Conservation (phyloP, 1,140 invertebrate species). For the Micrasema longulum region DNA sequence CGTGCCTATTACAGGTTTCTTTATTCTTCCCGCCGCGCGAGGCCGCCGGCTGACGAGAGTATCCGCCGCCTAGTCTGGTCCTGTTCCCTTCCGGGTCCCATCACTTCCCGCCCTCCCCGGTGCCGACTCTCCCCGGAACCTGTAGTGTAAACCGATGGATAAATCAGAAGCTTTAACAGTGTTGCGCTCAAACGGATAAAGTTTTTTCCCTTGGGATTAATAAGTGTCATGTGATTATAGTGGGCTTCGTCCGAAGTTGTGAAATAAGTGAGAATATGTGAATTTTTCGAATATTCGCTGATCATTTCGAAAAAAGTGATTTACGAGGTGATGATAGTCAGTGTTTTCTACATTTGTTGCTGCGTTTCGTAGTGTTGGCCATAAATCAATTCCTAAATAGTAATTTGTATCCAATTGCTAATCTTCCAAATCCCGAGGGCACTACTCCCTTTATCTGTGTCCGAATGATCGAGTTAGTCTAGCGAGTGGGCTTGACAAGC, state of each 20-base stretch:
- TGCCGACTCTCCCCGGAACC: neutral
- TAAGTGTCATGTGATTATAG: slow-evolving; percentile 20
- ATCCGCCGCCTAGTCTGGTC: slow-evolving; percentile 11
- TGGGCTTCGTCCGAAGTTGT: slow-evolving; percentile 16
- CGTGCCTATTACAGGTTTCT: slow-evolving; percentile 47
- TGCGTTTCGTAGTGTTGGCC: slow-evolving; percentile 12
- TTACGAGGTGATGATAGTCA: slow-evolving; percentile 20
- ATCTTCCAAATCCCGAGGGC: slow-evolving; percentile 24
- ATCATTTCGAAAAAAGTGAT: slow-evolving; percentile 29
- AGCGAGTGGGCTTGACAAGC: neutral
- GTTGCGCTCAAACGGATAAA: slow-evolving; percentile 7
- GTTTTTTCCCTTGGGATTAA: slow-evolving; percentile 21
- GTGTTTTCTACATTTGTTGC: slow-evolving; percentile 21
- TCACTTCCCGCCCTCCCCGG: neutral
- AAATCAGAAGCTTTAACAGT: neutral
- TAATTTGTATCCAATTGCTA: slow-evolving; percentile 12
- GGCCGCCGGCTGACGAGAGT: slow-evolving; percentile 13
- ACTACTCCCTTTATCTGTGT: neutral
- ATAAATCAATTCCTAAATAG: slow-evolving; percentile 11
- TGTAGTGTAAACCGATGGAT: slow-evolving; percentile 1
- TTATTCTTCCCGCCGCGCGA: slow-evolving; percentile 40
- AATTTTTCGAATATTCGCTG: slow-evolving; percentile 19
- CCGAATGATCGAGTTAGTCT: neutral
- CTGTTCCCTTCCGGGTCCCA: neutral
- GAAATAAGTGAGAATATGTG: slow-evolving; percentile 26